Evolutionary conservation across 2,888 invertebrate species (phyloP).

Genomic region (Drosophila phalerata): DNA sequence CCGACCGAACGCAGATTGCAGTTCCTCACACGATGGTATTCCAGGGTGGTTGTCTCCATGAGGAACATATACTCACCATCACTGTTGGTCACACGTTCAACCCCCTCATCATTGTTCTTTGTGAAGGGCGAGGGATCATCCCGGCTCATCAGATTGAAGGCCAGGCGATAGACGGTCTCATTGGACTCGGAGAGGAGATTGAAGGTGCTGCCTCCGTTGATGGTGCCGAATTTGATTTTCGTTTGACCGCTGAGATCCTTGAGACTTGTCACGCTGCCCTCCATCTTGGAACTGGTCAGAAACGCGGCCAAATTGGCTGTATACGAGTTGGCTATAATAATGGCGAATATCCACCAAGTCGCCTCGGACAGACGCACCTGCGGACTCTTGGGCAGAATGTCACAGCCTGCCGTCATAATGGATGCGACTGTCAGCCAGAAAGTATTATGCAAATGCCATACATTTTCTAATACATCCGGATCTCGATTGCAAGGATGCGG

Average conservation of each 20-base stretch:
- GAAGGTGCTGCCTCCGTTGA: conserved; percentile 94
- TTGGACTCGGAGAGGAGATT: conserved; percentile 95
- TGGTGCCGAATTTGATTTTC: conserved; percentile 96
- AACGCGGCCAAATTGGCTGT: conserved; percentile 98
- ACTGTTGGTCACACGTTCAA: conserved; percentile 91
- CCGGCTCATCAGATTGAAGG: conserved; percentile 95
- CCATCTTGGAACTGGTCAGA: conserved; percentile 95
- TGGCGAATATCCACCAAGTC: conserved; percentile 93
- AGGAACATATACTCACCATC: conserved; percentile 95
- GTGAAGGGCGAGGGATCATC: conserved; percentile 93
- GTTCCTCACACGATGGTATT: conserved; percentile 93
- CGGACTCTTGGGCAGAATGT: conserved; percentile 94
- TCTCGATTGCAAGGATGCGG: conserved; percentile 96
- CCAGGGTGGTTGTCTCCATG: conserved; percentile 98
- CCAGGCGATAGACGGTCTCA: conserved; percentile 93
- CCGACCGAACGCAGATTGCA: conserved; percentile 93
- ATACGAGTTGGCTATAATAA: conserved; percentile 94
- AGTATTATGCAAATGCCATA: conserved; percentile 94
- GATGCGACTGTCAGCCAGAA: conserved; percentile 98
- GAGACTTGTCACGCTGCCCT: conserved; percentile 93
- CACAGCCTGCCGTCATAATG: conserved; percentile 97
- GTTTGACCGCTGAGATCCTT: conserved; percentile 96
- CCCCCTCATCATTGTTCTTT: conserved; percentile 92
- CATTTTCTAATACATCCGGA: conserved; percentile 95
- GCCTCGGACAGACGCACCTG: conserved; percentile 92